These are phyloP conservation scores for Gnathonemus longibarbis DNA, from an alignment of 2,113 vertebrate species.

Conservation along the genomic window DNA sequence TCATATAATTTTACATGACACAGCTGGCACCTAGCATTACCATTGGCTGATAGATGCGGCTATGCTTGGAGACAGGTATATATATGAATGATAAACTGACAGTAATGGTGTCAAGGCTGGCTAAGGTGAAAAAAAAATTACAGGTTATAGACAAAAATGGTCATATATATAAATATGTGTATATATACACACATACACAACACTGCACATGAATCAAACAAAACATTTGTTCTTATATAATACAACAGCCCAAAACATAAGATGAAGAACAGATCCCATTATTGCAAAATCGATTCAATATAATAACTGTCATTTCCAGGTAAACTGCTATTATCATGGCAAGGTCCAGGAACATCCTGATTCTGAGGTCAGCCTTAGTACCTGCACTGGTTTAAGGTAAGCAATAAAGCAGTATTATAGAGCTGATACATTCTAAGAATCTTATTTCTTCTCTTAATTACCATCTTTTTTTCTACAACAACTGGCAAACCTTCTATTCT, in stretches of 20 bases:
- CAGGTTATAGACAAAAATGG: neutral
- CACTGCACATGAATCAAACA: neutral
- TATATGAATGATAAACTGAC: neutral
- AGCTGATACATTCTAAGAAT: too few relatives aligned
- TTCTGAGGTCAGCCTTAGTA: slow-evolving; percentile 64
- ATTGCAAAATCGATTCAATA: neutral
- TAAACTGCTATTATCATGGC: slow-evolving; percentile 69
- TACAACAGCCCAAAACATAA: neutral
- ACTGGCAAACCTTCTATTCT: slow-evolving; percentile 36
- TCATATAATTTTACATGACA: slow-evolving; percentile 12
- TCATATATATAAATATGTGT: neutral
- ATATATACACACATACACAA: neutral
- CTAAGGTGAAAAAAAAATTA: neutral
- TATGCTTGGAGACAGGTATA: neutral
- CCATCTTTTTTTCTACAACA: slow-evolving; percentile 12
- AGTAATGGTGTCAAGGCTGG: neutral
- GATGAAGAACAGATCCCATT: neutral
- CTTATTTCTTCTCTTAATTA: neutral
- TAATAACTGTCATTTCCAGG: slow-evolving; percentile 36
- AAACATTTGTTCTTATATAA: neutral
- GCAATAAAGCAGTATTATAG: slow-evolving; percentile 33
- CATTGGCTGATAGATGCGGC: neutral
- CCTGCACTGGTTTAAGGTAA: slow-evolving; percentile 62
- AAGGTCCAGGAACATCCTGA: slow-evolving; percentile 51
- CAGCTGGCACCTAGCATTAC: neutral